Base-by-base conservation (phyloP, 2,888 invertebrate species). In the Fragum fragum region DNA sequence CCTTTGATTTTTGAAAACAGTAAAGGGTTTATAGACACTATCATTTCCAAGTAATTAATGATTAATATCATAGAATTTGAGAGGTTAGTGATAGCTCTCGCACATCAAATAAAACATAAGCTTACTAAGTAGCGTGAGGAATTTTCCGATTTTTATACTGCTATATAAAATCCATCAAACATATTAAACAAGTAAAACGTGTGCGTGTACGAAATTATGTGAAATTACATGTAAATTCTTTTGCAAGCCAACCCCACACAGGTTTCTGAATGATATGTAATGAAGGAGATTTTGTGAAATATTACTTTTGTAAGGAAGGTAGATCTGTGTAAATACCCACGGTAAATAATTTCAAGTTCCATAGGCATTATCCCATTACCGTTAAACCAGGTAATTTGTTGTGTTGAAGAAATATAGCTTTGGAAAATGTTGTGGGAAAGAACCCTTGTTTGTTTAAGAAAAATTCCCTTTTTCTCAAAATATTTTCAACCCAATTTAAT, bases 151-250 rank as follows among this genome's bases (percentile, higher is more conserved):
- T 83, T 83, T 76, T 77, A 83, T 83, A 72, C 66, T 59, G 83
- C 61, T 73, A 77, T 79, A 83, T 83, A 79, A 80, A 79, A 83
- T 59, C 77, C 79, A 83, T 83, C 79, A 76, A 72, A 73, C 71
- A 72, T 74, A 71, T 75, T 76, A 76, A 73, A 75, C 42, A 29
- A 61, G 76, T 63, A 70, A 73, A 55, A 78, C 75, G 76, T 53
- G 82, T 82, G 76, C 79, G 75, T 63, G n/a, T 47, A 47, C 47
- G 16, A 47, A 47, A 47, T 47, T 18, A 47, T n/a, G 74, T 26
- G 75, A 75, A 82, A 73, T 73, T 61, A 82, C 23, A 29, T 66
- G 70, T 81, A 81, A 81, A 73, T 76, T 73, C 81, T 70, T 47
- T 69, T 63, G 42, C 21, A 47, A 69, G 63, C 73, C 76, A 53